Evolutionary conservation across 2,113 vertebrate genomes (phyloP).

Genomic region (Bungarus multicinctus): DNA sequence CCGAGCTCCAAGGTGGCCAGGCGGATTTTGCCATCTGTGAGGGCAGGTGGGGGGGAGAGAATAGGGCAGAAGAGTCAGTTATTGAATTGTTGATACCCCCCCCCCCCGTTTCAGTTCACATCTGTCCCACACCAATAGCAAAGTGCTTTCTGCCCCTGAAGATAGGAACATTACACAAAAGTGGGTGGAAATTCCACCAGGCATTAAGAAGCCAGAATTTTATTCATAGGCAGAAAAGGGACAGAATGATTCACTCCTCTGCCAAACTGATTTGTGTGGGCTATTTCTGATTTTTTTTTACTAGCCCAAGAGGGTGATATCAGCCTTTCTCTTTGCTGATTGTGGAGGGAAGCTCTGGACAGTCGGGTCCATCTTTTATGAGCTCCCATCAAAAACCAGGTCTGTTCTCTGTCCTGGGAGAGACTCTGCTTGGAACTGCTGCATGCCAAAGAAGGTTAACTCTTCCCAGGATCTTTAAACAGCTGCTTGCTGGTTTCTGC

Average conservation of each 20-base stretch:
- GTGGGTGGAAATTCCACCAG: neutral
- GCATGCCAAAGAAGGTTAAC: neutral
- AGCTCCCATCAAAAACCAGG: neutral
- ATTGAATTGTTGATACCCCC: accelerated
- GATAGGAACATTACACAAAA: too few species aligned
- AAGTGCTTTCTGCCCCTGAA: neutral
- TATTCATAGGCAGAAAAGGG: neutral
- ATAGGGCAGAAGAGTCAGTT: too few species aligned
- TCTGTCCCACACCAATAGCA: neutral
- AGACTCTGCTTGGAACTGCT: neutral
- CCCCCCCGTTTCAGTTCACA: neutral
- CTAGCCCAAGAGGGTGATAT: neutral
- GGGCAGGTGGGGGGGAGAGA: too few species aligned
- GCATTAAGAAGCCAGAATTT: neutral
- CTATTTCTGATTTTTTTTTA: neutral
- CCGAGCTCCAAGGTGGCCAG: conserved; percentile 91
- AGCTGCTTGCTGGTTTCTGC: neutral
- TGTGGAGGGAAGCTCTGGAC: neutral
- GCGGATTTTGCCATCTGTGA: conserved; percentile 88
- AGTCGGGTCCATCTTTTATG: neutral
- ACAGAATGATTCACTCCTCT: neutral
- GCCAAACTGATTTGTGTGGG: neutral
- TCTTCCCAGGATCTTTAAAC: neutral
- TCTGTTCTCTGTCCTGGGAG: neutral
- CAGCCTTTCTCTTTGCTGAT: neutral